Base-by-base conservation (phyloP, 1,140 invertebrate species). In the Gonatopus flavifemur region DNA sequence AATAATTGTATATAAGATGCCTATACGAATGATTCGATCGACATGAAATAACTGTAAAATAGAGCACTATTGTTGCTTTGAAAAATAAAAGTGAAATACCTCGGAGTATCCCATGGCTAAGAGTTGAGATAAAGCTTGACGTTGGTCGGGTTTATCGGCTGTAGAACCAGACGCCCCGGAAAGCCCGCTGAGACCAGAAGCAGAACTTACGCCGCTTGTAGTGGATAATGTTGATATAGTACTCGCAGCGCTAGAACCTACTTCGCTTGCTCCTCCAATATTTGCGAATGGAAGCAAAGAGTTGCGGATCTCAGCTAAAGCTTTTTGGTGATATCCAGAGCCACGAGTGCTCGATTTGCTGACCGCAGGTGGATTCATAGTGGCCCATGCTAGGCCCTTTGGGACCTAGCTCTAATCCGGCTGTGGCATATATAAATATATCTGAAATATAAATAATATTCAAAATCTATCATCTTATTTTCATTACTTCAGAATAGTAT, bases 251-350 rank as follows among this genome's bases (percentile, higher is more conserved):
- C 87, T 88, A 3, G 86, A 88, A 43, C 85, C 86, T 46, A 85
- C 81, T 57, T 80, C 78, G 38, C 81, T 80, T 52, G 75, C 76
- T 52, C 77, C 72, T 57, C 83, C 84, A 59, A 82, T 88, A 73
- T 89, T 90, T 39, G 89, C 89, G 72, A 91, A 94, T 33, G 90
- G 90, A 61, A 89, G 80, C 55, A 94, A 75, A 36, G 89, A 91
- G 67, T 91, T 91, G 44, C 90, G 83, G 66, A 94, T 94, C 76
- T 91, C 87, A 74, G 88, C 88, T 75, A 94, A 81, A 63, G 90
- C 90, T 78, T 93, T 91, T 71, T 91, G 88, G 76, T 89, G 87
- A 76, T 93, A 93, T 80, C 87, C 87, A 79, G 87, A 86, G 74
- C 85, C 85, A 73, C 87, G 86, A 80, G 85, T 85, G 72, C 82